Evolutionary conservation across 2,888 invertebrate genomes (phyloP).

Genomic region (Pandemis cinnamomeana): DNA sequence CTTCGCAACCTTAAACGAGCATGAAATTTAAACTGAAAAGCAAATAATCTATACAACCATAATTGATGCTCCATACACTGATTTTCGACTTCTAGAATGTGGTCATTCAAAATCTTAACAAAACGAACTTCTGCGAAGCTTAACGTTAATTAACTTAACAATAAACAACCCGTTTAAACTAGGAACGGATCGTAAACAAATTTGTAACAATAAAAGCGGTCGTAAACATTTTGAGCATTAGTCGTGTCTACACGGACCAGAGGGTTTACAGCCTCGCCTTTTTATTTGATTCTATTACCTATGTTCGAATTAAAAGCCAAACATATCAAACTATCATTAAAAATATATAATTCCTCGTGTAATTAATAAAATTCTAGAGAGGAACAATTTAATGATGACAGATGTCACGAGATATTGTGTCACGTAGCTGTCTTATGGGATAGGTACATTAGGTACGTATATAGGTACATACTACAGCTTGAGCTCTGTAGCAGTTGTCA

Average conservation of each 20-base stretch:
- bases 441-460: no score
- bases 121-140: not conserved
- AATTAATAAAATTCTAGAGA: not conserved
- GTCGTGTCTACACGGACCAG: constrained; percentile 5
- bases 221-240: constrained; percentile 76
- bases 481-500: no score
- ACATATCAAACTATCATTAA: constrained; percentile 1
- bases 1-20: no score
- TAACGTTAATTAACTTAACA: constrained; percentile 6
- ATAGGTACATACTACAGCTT: no score
- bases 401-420: no score
- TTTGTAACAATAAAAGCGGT: constrained; percentile 76
- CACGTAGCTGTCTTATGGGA: no score
- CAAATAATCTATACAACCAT: no score
- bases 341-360: not conserved
- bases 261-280: constrained; percentile 53
- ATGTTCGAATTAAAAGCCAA: constrained; percentile 1
- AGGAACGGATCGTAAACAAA: constrained; percentile 66
- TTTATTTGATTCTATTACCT: constrained; percentile 73
- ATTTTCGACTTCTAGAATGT: no score
- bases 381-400: not conserved
- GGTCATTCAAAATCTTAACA: no score
- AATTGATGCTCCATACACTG: no score
- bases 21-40: no score
- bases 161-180: constrained; percentile 4